Conservation (phyloP, 2,113 vertebrate genomes). For the Mobula hypostoma region DNA sequence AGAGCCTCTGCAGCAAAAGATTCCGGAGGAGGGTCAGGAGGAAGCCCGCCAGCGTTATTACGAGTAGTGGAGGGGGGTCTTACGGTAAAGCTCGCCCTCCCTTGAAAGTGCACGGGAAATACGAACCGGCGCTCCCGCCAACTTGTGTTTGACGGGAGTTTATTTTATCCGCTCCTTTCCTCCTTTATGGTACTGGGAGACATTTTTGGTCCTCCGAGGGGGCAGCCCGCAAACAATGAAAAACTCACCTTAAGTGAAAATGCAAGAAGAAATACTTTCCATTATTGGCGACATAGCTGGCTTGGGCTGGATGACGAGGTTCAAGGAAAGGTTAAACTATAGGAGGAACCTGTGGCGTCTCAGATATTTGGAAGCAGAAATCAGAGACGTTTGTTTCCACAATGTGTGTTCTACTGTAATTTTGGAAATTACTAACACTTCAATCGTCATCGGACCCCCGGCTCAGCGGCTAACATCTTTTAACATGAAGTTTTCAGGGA, state of each 20-base stretch:
- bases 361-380: not conserved
- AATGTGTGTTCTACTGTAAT: not conserved
- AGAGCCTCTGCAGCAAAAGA: constrained; percentile 79
- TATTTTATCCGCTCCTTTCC: not conserved
- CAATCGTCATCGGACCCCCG: not conserved
- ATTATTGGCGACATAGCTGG: not conserved
- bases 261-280: not conserved
- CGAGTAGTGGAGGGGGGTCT: constrained; percentile 65
- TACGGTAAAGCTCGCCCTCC: constrained; percentile 84
- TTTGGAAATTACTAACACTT: constrained; percentile 3
- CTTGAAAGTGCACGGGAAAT: constrained; percentile 76
- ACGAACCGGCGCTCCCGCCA: constrained; percentile 71
- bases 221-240: not conserved
- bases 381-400: not conserved
- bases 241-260: not conserved
- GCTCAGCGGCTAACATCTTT: not conserved
- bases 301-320: not conserved
- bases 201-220: not conserved
- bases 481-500: constrained; percentile 22
- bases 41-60: constrained; percentile 79
- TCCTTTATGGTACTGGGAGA: not conserved
- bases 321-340: constrained; percentile 29
- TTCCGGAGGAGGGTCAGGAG: constrained; percentile 74
- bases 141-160: constrained; percentile 72
- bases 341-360: constrained; percentile 11